Evolutionary conservation across 1,140 invertebrate genomes (phyloP), one percentile per base, ranked within the genome.

Genomic region (Homarus americanus): DNA sequence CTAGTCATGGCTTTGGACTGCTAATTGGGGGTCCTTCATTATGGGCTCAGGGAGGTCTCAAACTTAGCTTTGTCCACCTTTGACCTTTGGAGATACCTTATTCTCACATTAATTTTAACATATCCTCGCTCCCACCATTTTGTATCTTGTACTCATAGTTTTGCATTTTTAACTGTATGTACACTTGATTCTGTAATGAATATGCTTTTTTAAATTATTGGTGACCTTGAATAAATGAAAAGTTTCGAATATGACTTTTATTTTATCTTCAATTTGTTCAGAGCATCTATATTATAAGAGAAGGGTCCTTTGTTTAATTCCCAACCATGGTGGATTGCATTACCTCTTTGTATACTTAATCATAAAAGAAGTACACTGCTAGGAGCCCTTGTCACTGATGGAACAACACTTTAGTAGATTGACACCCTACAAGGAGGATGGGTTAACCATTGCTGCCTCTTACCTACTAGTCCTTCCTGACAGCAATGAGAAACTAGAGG

Each of bases 161-260:
- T 91, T 91, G 89, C 89, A 91, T 91, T 91, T 91, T 91, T 91
- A 91, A 91, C 85, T 91, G 89, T 91, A 85, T 91, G 82, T 91
- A 90, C 73, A 91, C 89, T 91, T 91, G 73, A 91, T 91, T 91
- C 82, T 91, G 89, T 91, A 91, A 84, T 91, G 73, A 83, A 91
- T 91, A 91, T 91, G 89, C 79, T 91, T 91, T 91, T 91, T 91
- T 91, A 79, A 85, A 91, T 91, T 91, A 91, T 91, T 91, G 89
- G 89, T 91, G 89, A 91, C 82, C 82, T 91, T 91, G 82, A 91
- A 91, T 91, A 91, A 85, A 91, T 91, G 82, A 85, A 91, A 91
- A 91, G 75, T 91, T 91, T 91, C 75, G 53, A 44, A 5, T 79
- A 0, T 44, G 66, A 36, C 32, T 87, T 63, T 85, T 20, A 85